Evolutionary conservation across 2,888 invertebrate species (phyloP), one percentile per base, ranked within the genome.

Genomic region (Nomada lathburiana): DNA sequence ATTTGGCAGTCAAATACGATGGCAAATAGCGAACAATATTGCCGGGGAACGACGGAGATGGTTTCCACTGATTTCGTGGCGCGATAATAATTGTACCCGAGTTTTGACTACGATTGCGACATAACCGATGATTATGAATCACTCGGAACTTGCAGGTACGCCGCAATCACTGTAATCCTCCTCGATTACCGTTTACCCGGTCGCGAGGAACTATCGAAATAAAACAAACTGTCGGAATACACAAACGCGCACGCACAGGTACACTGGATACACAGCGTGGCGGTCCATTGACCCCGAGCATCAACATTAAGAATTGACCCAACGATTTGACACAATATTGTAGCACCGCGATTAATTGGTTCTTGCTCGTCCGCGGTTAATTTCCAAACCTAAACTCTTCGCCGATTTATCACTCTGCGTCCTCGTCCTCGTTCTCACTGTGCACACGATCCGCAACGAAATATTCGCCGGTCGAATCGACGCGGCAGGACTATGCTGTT

Each of bases 1-100:
- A 44, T 9, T 23, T 44, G 44, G 23, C 36, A 62, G 23, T 13
- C 20, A 44, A 63, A 68, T 23, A 57, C 68, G 42, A 55, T 29
- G 1, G 47, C 44, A 29, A 29, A 10, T 20, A 47, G n/a, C 16
- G 29, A 59, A 47, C 47, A n/a, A 69, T 26, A 69, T 60, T 16
- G 59, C 59, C 16, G 0, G 4, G n/a, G 10, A n/a, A n/a, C 50
- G 11, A 53, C 5, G 23, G 18, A 42, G 23, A 53, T 18, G 47
- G 47, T 50, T 59, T 20, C 2, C 70, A 47, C 59, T 26, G 47
- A 70, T 70, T 47, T 59, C 57, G n/a, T 20, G 4, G 69, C 44
- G 20, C 57, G 69, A 57, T 69, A 47, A 69, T n/a, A 36, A 36
- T 36, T 36, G 7, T 7, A 36, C 7, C 7, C 23, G 20, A 42